Base-by-base conservation (phyloP, 2,888 invertebrate genomes). In the Boloria selene region DNA sequence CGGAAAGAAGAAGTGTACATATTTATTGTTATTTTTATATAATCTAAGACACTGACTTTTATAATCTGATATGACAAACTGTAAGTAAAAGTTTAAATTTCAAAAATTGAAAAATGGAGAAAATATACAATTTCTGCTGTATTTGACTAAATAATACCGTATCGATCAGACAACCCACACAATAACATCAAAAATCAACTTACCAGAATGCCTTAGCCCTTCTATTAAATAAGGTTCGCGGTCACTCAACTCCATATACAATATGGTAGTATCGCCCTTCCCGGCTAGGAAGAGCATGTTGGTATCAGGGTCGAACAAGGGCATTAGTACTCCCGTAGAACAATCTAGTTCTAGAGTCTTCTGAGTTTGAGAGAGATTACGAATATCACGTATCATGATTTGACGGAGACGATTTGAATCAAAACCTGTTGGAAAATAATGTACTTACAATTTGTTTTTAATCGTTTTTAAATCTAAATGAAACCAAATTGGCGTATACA, bases 261-360 rank as follows among this genome's bases (percentile, higher is more conserved):
- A 93, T 69, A 99, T 96, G 1, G 97, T 97, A 0, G 97, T 98
- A 79, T 98, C 98, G 7, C 98, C 98, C 93, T 98, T 98, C 50
- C 98, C 98, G 64, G 97, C 97, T 66, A 99, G 91, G 93, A 98
- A 98, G 68, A 98, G 93, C 98, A 99, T 98, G 76, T 96, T 96
- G 50, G 99, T 98, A 80, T 99, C 98, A 14, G 96, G 92, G 88
- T 99, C 99, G 84, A 95, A 98, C 6, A 98, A 93, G 0, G 98
- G 98, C 94, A 98, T 97, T 70, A 98, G 91, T 68, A 98, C 96
- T 38, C 98, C 97, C 22, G 97, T 97, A 60, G 97, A 97, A 77
- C 96, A 97, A 85, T 97, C 97, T 71, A 97, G 87, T 75, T 96
- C 96, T 49, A 97, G 79, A 0, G 96, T 95, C 84, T 96, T 96